phyloP scores from a whole-genome alignment of 2,797 vertebrate species.

The Esox masquinongy region DNA sequence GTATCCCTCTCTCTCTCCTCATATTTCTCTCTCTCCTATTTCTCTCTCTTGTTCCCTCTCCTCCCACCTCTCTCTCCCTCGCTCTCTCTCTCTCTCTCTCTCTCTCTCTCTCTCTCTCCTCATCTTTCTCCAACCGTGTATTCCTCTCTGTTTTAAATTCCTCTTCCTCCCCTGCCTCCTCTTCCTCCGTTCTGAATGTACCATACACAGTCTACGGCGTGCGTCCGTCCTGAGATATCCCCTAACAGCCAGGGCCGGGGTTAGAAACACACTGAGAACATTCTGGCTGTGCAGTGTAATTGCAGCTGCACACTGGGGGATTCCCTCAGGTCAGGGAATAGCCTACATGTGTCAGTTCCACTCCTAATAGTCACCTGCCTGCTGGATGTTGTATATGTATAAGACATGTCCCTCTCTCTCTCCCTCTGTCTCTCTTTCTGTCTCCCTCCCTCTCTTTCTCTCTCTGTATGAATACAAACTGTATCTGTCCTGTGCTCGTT shows the following conservation, averaged over 20 bases:
- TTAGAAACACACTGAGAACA: too few species aligned
- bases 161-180: neutral
- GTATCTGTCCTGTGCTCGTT: neutral
- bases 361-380: neutral
- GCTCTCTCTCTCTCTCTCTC: neutral
- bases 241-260: too few species aligned
- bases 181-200: neutral
- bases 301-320: neutral
- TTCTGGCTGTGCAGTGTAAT: neutral
- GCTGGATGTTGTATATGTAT: neutral
- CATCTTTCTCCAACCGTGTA: neutral
- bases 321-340: neutral
- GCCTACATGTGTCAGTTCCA: neutral
- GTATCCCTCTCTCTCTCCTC: neutral
- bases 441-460: neutral
- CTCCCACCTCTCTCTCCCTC: neutral
- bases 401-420: neutral
- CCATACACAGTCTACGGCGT: too few species aligned
- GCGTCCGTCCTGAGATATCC: too few species aligned
- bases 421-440: neutral
- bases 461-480: conserved; percentile 43
- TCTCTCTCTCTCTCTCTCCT: too few species aligned
- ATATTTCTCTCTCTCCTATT: neutral
- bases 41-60: too few species aligned
- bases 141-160: neutral